Base-by-base conservation (phyloP, 2,797 vertebrate species). In the Schizopygopsis pylzovi region DNA sequence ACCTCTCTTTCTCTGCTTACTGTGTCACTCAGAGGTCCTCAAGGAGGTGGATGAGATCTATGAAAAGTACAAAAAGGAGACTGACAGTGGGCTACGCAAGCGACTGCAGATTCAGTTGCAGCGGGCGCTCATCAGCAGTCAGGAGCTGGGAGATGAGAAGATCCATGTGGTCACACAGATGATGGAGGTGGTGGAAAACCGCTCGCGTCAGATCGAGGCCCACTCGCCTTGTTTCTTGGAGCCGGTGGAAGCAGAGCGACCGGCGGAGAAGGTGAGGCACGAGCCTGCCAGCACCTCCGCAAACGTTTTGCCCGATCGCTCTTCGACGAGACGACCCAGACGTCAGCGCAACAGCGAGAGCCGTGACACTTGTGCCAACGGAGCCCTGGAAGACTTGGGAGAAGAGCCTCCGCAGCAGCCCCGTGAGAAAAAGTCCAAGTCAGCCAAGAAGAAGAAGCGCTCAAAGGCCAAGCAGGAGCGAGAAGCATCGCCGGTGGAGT, bases 401-500 rank as follows among this genome's bases (percentile, higher is more conserved):
- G 98, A 99, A 9, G 97, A 99, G 37, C 96, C 96, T 80, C 94
- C 97, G 67, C 82, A 93, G 8, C 92, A 92, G 0, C 97, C 97
- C 0, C 95, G 97, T 73, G 98, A 99, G 89, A 99, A 98, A 93
- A 97, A 97, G 83, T 96, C 97, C 0, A 99, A 99, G 90, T 98
- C 98, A 0, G 94, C 97, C 8, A 99, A 99, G 95, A 99, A 99
- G 94, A 99, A 99, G 93, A 99, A 99, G 85, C 97, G 98, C n/a
- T 96, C 96, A 87, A 98, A 98, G 93, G 95, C 96, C 91, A 99
- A 98, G 89, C 96, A 97, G 89, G 98, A 99, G 89, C 95, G 98
- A 9, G 98, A 98, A 20, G 94, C 96, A 15, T 99, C 98, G 0
- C 98, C 98, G 0, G 97, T 97, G 18, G 98, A 99, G 83, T 98